A percentile compares a stretch with the other conserved stretches of the same genome.
phyloP scores from a whole-genome alignment of 2,797 vertebrate species.

The Pyrocephalus nanus region DNA sequence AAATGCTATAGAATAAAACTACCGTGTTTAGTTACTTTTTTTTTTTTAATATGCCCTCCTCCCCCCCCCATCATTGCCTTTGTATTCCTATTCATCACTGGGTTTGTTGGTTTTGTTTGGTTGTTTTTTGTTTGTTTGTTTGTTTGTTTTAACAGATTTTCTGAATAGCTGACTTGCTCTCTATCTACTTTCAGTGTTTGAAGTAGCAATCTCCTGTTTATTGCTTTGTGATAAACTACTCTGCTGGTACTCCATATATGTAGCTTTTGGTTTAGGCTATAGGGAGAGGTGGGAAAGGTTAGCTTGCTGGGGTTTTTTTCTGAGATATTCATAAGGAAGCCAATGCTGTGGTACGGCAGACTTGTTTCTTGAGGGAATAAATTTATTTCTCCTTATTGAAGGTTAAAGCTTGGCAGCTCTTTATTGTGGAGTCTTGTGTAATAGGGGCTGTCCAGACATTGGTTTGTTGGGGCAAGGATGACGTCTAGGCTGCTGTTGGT shows the following conservation, averaged over 20 bases:
- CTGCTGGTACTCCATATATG: not conserved
- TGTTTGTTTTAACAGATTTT: not conserved
- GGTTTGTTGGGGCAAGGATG: slow-evolving; percentile 1
- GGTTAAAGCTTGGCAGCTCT: slow-evolving; percentile 12
- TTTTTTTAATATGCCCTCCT: too few species aligned
- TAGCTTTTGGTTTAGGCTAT: not conserved
- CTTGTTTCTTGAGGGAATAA: not conserved
- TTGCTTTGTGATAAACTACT: not conserved
- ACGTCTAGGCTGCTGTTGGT: slow-evolving; percentile 26
- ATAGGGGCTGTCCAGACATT: not conserved
- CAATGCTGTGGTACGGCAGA: not conserved
- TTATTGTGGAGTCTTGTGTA: slow-evolving; percentile 3
- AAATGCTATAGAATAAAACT: not conserved
- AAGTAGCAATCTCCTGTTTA: not conserved
- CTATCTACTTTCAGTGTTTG: not conserved
- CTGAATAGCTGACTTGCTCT: not conserved
- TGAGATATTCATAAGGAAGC: not conserved
- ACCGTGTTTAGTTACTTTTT: not conserved
- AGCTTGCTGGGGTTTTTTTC: not conserved
- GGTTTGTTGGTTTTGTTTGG: not conserved
- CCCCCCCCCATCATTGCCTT: not conserved
- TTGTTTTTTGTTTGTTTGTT: not conserved
- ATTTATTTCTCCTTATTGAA: not conserved
- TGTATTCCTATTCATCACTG: not conserved
- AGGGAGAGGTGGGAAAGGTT: not conserved